Evolutionary conservation across 1,140 invertebrate species (phyloP).

Genomic region (Trichoplusia ni): DNA sequence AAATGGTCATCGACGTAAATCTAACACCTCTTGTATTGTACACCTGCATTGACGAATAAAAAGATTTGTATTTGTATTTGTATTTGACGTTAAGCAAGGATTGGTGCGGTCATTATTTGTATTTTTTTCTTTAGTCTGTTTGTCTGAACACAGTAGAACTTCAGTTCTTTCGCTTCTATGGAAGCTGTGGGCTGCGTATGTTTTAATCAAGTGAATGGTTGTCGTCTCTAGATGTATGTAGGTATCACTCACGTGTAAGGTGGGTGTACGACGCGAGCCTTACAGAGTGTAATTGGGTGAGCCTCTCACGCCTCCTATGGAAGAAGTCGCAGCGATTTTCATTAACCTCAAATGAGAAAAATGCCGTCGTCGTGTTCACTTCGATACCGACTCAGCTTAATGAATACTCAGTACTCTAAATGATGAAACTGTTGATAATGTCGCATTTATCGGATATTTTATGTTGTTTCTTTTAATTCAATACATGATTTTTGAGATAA

Average conservation of each 20-base stretch:
- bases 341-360: constrained; percentile 78
- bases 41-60: no score
- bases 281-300: constrained; percentile 54
- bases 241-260: neutral
- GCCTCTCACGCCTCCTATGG: constrained; percentile 52
- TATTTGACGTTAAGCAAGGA: no score
- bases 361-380: constrained; percentile 54
- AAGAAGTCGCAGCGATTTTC: constrained; percentile 57
- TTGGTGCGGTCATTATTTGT: no score
- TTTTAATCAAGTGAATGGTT: constrained; percentile 17
- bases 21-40: no score
- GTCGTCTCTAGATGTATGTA: constrained; percentile 7
- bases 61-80: no score
- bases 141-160: no score
- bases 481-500: no score
- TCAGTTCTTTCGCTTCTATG: no score
- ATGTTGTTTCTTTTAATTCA: neutral
- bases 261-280: constrained; percentile 2
- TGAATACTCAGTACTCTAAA: neutral
- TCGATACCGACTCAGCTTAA: constrained; percentile 27
- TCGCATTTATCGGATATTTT: neutral
- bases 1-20: no score
- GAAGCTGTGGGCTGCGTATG: no score
- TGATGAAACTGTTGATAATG: constrained; percentile 5
- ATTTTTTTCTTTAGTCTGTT: no score